Conservation (phyloP, 1,140 invertebrate species). For the Calycopis cecrops region DNA sequence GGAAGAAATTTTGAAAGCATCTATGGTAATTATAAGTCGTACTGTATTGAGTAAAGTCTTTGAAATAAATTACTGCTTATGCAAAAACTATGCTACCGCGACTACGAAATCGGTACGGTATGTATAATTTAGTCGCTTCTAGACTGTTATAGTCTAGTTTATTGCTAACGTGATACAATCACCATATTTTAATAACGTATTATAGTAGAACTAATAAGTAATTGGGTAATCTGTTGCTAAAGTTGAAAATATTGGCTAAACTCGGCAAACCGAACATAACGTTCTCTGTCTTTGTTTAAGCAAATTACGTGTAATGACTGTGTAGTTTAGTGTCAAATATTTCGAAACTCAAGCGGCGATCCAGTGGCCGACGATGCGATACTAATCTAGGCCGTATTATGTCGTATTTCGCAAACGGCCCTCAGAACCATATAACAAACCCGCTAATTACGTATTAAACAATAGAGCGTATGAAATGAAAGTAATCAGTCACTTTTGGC, state of each 20-base stretch:
- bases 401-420: constrained; percentile 53
- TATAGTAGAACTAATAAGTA: not conserved
- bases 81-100: constrained; percentile 24
- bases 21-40: constrained; percentile 20
- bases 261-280: not conserved
- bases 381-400: constrained; percentile 56
- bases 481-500: constrained; percentile 40
- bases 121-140: constrained; percentile 10
- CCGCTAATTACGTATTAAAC: constrained; percentile 34
- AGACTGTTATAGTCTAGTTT: not conserved
- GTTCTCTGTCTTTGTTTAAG: constrained; percentile 7
- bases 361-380: constrained; percentile 44
- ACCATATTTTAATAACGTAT: too few relatives aligned
- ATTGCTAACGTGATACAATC: not conserved
- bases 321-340: constrained; percentile 54
- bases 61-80: constrained; percentile 28
- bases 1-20: constrained; percentile 18
- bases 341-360: constrained; percentile 46
- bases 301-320: constrained; percentile 48
- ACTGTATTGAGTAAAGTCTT: constrained; percentile 23
- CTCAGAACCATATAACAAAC: constrained; percentile 32
- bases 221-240: not conserved
- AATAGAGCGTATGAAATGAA: constrained; percentile 34
- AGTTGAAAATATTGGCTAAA: constrained; percentile 2
- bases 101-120: constrained; percentile 18